Base-by-base conservation (phyloP, 2,113 vertebrate species). In the Meles meles region DNA sequence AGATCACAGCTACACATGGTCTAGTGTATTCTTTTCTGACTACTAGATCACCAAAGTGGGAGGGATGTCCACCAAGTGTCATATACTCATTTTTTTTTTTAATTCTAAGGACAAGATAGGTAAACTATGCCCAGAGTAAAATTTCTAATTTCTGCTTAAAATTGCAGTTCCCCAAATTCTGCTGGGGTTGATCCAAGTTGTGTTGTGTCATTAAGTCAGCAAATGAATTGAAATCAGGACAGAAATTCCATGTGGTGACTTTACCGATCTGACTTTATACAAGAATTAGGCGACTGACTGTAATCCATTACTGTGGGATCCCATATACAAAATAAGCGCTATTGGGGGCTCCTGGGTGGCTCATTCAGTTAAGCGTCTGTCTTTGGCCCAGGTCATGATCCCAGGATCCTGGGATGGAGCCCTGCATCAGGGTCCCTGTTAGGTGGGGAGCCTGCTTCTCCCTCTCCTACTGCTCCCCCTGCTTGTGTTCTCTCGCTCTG, bases 1-100 rank as follows among this genome's bases (percentile, higher is more conserved):
- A 15, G n/a, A 52, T 18, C 12, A 25, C 0, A 21, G 7, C 6
- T 13, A 0, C 9, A 7, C 1, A 11, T 0, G 27, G 0, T 14
- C n/a, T 44, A 11, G 8, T 23, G 55, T 31, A 47, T 49, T 25
- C 14, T 95, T 65, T 71, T 3, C 27, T 82, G 80, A 81, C 39
- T 49, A 34, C 27, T 27, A 47, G 27, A 57, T 42, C 34, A 42
- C 7, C 34, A 61, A 17, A 67, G 42, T 39, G 25, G 13, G n/a
- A 44, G 10, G 10, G 39, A 42, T 23, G 55, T 57, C 25, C 69
- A 17, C 34, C 2, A n/a, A 71, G 72, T 52, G 49, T 63, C 37
- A 65, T 37, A 0, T 42, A 0, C 14, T 72, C 2, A 18, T 13
- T 69, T 59, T 57, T 93, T 20, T 74, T 52, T 49, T 90, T 52